These are phyloP conservation scores for Trissonchulus latispiculum DNA, from an alignment of 2,888 invertebrate genomes.

Conservation along the genomic window DNA sequence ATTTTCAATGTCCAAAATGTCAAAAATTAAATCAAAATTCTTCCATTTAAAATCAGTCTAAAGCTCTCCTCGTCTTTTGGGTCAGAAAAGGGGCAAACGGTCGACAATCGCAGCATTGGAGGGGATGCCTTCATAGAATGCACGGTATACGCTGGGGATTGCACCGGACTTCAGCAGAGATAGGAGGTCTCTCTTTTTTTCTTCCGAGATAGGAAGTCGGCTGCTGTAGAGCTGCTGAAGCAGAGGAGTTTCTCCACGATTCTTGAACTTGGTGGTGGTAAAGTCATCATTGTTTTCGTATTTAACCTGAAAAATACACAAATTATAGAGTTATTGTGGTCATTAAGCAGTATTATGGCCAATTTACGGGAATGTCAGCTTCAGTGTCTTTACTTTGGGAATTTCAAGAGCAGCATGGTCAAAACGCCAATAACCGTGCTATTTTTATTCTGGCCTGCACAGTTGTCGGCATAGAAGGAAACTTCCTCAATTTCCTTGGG, in stretches of 20 bases:
- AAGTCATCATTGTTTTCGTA: background rate
- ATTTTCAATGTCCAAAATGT: too few species aligned
- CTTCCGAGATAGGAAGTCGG: background rate
- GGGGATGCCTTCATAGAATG: background rate
- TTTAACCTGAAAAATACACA: background rate
- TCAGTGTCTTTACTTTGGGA: background rate
- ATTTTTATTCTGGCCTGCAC: constrained; percentile 20
- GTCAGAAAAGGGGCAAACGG: too few species aligned
- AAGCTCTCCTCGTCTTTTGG: too few species aligned
- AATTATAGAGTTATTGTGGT: constrained; percentile 12
- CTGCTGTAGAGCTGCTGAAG: background rate
- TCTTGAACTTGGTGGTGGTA: background rate
- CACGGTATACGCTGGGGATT: background rate
- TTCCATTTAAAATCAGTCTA: too few species aligned
- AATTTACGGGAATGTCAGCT: constrained; percentile 12
- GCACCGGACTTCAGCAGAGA: background rate
- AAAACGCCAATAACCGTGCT: constrained; percentile 1
- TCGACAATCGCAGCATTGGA: too few species aligned
- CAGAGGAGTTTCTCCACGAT: background rate
- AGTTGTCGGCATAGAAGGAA: constrained; percentile 12
- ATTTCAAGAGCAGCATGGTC: background rate
- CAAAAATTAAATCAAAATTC: too few species aligned
- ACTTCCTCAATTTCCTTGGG: background rate
- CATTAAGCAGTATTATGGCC: constrained; percentile 20
- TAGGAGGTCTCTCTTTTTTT: background rate